These are phyloP conservation scores for Scaptomyza montana DNA, from an alignment of 1,140 invertebrate species.

Conservation along the genomic window DNA sequence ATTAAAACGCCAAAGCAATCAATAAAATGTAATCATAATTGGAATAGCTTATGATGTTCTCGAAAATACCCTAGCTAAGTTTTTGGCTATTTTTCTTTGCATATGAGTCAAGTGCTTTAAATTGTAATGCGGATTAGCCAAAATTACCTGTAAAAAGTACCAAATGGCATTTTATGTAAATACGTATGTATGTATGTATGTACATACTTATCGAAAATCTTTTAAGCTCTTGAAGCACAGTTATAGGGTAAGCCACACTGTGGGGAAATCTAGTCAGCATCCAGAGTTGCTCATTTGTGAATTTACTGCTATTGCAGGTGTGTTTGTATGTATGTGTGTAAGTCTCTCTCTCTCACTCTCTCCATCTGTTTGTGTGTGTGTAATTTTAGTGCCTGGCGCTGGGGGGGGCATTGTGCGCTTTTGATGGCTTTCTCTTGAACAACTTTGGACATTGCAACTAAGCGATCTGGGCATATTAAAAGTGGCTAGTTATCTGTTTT, in stretches of 20 bases:
- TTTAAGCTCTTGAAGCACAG: slow-evolving; percentile 4
- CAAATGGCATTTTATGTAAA: slow-evolving; percentile 4
- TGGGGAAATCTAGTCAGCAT: slow-evolving; percentile 75
- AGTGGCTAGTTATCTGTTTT: slow-evolving; percentile 60
- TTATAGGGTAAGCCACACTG: slow-evolving; percentile 25
- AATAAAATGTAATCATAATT: slow-evolving; percentile 8
- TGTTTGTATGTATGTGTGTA: slow-evolving; percentile 11
- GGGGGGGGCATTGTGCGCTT: slow-evolving; percentile 66
- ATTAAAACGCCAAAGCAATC: slow-evolving; percentile 13
- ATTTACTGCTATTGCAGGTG: slow-evolving; percentile 51
- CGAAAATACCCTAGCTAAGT: background rate
- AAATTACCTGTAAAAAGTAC: slow-evolving; percentile 1
- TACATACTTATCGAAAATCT: background rate
- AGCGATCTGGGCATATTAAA: slow-evolving; percentile 66
- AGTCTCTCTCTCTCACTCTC: background rate
- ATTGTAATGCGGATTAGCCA: background rate
- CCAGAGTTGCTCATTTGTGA: slow-evolving; percentile 39
- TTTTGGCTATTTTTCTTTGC: background rate
- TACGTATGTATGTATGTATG: background rate
- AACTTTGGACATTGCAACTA: slow-evolving; percentile 59
- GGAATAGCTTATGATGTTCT: background rate
- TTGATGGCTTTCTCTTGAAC: slow-evolving; percentile 73
- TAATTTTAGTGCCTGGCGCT: slow-evolving; percentile 58
- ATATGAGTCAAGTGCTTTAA: too few relatives aligned
- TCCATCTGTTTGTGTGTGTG: slow-evolving; percentile 16